Base-by-base conservation (phyloP, 2,888 invertebrate genomes). In the Gandaritis pyraliata region DNA sequence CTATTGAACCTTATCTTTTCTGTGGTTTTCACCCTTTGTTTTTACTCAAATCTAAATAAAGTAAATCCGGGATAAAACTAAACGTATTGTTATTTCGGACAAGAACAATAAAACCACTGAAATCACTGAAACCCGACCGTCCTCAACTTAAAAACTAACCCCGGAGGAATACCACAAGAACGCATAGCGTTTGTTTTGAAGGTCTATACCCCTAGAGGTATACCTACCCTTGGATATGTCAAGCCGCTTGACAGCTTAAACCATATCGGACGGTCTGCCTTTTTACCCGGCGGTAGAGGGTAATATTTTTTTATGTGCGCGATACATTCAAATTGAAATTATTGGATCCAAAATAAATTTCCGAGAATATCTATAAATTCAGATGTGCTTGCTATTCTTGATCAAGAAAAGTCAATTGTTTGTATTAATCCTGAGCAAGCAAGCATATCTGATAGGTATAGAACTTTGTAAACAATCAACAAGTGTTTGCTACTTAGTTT, bases 101-200 rank as follows among this genome's bases (percentile, higher is more conserved):
- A 55, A 55, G 56, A 57, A 52, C 48, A 57, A 48, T 61, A 57
- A 57, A 57, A 52, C 33, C 41, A 39, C 51, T 51, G 50, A 50
- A 50, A 61, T 56, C 56, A 15, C 50, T 18, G 61, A 46, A 41
- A 12, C 15, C 50, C 39, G 46, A 39, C 56, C 48, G 52, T 41
- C 47, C 48, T 52, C 41, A 51, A 46, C 39, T 56, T 46, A 51
- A 46, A 47, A 41, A 33, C 15, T 15, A 50, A 49, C 53, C 43
- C 39, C 43, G 16, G 53, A 36, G 45, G 16, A 46, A n/a, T n/a
- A n/a, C n/a, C n/a, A n/a, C n/a, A n/a, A n/a, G n/a, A n/a, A 16
- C 8, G 47, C 10, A 36, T 7, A 8, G 41, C 13, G 23, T 23
- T 23, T 3, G 13, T 41, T 41, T 8, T 39, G 5, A 39, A 39